Evolutionary conservation across 2,888 invertebrate genomes (phyloP).

Genomic region (Lithophane leautieri): DNA sequence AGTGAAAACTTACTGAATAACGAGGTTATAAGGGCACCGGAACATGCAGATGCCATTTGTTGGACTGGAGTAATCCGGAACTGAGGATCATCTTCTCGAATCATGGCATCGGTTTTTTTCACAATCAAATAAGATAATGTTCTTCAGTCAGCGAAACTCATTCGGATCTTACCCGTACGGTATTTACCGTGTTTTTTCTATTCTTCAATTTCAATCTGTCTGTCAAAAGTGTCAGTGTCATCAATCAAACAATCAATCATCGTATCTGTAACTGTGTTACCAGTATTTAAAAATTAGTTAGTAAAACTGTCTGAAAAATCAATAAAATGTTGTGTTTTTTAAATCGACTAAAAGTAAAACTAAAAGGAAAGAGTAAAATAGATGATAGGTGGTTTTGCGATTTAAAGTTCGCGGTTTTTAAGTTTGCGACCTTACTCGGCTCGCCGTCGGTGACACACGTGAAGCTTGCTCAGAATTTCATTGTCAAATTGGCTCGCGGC

Average conservation of each 20-base stretch:
- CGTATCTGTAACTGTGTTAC: constrained; percentile 12
- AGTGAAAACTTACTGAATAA: constrained; percentile 92
- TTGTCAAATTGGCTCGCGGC: too few species aligned
- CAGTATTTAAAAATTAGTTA: background rate
- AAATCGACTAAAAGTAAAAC: constrained; percentile 11
- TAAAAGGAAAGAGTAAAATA: too few species aligned
- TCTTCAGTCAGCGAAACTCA: constrained; percentile 43
- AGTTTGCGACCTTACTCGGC: too few species aligned
- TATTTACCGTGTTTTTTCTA: constrained; percentile 47
- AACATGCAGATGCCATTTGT: constrained; percentile 96
- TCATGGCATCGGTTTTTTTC: constrained; percentile 74
- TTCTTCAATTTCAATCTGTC: constrained; percentile 14
- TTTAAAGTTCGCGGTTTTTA: too few species aligned
- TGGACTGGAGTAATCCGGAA: constrained; percentile 95
- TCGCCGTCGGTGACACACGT: too few species aligned
- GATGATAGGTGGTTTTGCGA: too few species aligned
- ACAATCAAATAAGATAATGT: constrained; percentile 31
- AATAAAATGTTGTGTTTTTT: background rate
- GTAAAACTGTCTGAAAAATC: constrained; percentile 2
- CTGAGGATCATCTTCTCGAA: constrained; percentile 93
- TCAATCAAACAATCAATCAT: too few species aligned
- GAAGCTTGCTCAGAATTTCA: too few species aligned
- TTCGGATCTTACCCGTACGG: constrained; percentile 43
- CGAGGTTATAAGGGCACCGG: constrained; percentile 97
- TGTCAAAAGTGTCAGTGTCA: constrained; percentile 27